Conservation (phyloP, 2,888 invertebrate genomes). For the Hecatera dysodea region DNA sequence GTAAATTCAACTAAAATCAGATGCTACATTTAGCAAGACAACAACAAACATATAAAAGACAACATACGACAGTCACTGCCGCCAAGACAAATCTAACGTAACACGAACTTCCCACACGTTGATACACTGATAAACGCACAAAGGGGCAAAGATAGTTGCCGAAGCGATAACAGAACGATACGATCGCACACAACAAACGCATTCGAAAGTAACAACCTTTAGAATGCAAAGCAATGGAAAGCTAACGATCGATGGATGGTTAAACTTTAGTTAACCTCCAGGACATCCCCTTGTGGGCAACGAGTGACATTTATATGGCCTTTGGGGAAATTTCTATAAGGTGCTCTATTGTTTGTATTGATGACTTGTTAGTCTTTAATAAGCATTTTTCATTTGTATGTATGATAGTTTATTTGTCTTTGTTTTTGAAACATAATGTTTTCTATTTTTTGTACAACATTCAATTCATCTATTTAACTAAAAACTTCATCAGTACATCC, state of each 20-base stretch:
- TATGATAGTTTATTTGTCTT: neutral
- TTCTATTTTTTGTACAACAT: too few species aligned
- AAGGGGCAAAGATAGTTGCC: constrained; percentile 79
- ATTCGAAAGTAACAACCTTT: constrained; percentile 82
- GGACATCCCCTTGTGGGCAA: constrained; percentile 60
- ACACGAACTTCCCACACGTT: constrained; percentile 72
- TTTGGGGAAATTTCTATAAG: constrained; percentile 61
- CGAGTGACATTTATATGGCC: constrained; percentile 61
- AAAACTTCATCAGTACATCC: too few species aligned
- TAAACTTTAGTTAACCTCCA: constrained; percentile 70
- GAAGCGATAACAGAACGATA: constrained; percentile 77
- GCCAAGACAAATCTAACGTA: constrained; percentile 61
- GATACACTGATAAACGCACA: constrained; percentile 79
- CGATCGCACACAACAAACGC: constrained; percentile 76
- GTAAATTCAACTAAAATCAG: neutral
- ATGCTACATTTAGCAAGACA: constrained; percentile 8
- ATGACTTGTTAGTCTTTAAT: constrained; percentile 45
- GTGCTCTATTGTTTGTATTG: constrained; percentile 65
- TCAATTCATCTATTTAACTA: too few species aligned
- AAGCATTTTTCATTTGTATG: constrained; percentile 45
- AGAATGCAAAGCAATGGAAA: constrained; percentile 81
- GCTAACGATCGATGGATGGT: constrained; percentile 71
- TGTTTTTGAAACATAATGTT: neutral
- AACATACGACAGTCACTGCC: constrained; percentile 33
- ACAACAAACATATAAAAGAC: constrained; percentile 19